Evolutionary conservation across 2,797 vertebrate species (phyloP), one percentile per base, ranked within the genome.

Genomic region (Chloroceryle amazona): DNA sequence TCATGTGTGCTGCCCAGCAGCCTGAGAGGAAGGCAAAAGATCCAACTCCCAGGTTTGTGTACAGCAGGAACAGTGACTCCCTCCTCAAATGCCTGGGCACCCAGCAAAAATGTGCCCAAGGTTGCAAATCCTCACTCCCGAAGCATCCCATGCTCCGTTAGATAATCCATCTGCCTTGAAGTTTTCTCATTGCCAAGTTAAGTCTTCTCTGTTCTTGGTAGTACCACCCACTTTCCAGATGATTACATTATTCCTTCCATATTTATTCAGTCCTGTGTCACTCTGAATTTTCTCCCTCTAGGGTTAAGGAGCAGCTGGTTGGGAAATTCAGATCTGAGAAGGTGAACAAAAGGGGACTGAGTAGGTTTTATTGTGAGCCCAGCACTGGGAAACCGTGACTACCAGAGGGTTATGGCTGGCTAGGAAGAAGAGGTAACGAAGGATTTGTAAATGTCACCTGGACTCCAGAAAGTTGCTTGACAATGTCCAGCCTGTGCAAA

Each of bases 311-410:
- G 5, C 25, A 47, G 11, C 23, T 68, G 37, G 31, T 6, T 39
- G 33, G 42, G 47, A 33, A 67, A 13, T 57, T 80, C 22, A 87
- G 16, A 31, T 39, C 41, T 41, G 21, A 65, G 29, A 0, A 0
- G 9, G 23, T 39, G 16, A 29, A 12, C 4, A 72, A 68, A 73
- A 3, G 44, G 26, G 16, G 23, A 51, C 10, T 4, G 13, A 9
- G 16, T 19, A 44, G 20, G 7, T 65, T 70, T 20, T 76, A 74
- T 25, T 0, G 4, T 61, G n/a, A 42, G 23, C 6, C 25, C 46
- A 0, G 0, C 14, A 19, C 21, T 1, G 3, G 39, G 37, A 80
- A 75, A 73, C 9, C 1, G 0, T 60, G 31, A 17, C 41, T 2
- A 1, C 11, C 47, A 20, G 41, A 57, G 47, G 26, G n/a, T 51